Conservation (phyloP, 2,797 vertebrate species). For the Podarcis siculus region DNA sequence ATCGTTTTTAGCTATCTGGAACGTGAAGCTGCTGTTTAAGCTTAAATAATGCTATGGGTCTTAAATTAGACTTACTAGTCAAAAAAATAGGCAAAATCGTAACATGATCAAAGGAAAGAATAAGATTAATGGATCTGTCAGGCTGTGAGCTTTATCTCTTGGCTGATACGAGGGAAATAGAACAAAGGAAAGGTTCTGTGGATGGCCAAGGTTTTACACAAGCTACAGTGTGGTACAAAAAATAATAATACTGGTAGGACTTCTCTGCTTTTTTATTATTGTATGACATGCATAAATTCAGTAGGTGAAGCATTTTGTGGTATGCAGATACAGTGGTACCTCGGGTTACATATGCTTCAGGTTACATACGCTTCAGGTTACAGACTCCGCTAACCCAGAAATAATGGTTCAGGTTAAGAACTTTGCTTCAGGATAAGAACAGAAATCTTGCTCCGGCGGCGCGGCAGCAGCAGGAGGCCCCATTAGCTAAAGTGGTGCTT, state of each 20-base stretch:
- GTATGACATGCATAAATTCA: background rate
- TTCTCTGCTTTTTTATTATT: background rate
- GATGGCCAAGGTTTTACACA: background rate
- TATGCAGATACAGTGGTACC: background rate
- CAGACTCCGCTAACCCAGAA: too few species aligned
- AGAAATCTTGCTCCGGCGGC: too few species aligned
- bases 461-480: too few species aligned
- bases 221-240: background rate
- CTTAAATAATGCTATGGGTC: background rate
- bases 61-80: background rate
- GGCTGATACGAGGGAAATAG: background rate
- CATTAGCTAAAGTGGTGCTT: too few species aligned
- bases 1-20: too few species aligned
- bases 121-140: background rate
- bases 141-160: background rate
- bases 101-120: background rate
- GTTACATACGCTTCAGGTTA: too few species aligned
- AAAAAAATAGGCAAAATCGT: background rate
- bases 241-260: background rate
- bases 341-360: too few species aligned
- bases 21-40: too few species aligned
- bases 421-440: too few species aligned
- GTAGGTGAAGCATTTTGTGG: background rate
- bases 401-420: too few species aligned
- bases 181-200: background rate